Conservation (phyloP, 1,140 invertebrate genomes). For the Riptortus pedestris region DNA sequence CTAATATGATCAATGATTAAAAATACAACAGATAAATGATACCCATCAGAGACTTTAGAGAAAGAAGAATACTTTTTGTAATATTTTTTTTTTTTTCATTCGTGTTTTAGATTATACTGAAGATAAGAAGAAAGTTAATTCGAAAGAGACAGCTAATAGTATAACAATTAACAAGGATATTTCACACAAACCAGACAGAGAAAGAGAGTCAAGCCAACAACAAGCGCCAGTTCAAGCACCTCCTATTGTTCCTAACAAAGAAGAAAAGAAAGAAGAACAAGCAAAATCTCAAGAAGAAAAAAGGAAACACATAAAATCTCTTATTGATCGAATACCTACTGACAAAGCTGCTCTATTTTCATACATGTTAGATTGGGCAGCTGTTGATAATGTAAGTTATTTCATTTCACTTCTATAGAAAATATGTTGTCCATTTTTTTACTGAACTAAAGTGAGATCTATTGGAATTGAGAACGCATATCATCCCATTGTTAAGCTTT, state of each 20-base stretch:
- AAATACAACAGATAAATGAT: too few species aligned
- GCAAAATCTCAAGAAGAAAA: conserved; percentile 85
- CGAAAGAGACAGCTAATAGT: background rate
- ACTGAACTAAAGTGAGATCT: too few species aligned
- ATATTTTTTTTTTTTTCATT: too few species aligned
- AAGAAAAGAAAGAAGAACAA: conserved; percentile 54
- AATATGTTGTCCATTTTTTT: too few species aligned
- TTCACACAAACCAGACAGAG: background rate
- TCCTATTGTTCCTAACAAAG: conserved; percentile 26
- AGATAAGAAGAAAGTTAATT: conserved; percentile 46
- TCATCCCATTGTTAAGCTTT: too few species aligned
- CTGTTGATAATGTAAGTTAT: conserved; percentile 61
- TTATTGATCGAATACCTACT: conserved; percentile 97
- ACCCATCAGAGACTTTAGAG: too few species aligned
- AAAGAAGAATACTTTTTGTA: too few species aligned
- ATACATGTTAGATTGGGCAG: conserved; percentile 83
- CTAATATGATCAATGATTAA: too few species aligned
- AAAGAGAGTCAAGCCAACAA: background rate
- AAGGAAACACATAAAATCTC: conserved; percentile 85
- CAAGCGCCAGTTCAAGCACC: background rate
- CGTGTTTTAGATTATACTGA: conserved; percentile 63
- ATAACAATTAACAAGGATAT: background rate
- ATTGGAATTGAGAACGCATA: too few species aligned
- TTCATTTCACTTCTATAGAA: conserved; percentile 2
- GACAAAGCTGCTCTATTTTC: conserved; percentile 91